Conservation (phyloP, 2,113 vertebrate species). For the Accipiter virgatus region DNA sequence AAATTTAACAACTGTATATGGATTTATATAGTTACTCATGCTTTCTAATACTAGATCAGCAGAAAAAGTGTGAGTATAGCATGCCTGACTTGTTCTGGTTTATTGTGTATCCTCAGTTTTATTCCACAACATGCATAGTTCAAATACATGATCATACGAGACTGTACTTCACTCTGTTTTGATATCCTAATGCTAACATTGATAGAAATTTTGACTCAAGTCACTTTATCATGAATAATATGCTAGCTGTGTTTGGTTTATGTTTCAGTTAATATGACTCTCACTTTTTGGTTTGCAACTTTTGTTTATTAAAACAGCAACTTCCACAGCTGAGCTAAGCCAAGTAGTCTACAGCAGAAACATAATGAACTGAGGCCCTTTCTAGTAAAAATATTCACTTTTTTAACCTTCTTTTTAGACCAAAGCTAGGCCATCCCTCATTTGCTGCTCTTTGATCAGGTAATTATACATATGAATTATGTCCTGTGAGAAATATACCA, state of each 20-base stretch:
- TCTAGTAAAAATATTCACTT: background rate
- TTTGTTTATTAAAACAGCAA: background rate
- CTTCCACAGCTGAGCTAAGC: background rate
- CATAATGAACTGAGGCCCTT: background rate
- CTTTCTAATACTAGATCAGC: background rate
- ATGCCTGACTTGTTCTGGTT: background rate
- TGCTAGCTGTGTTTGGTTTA: background rate
- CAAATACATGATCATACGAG: background rate
- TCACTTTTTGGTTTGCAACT: background rate
- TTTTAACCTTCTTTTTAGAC: background rate
- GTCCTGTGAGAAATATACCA: background rate
- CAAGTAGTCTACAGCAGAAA: background rate
- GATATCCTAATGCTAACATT: background rate
- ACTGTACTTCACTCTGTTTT: background rate
- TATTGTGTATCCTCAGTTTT: background rate
- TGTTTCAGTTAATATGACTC: background rate
- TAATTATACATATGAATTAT: background rate
- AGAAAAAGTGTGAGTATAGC: background rate
- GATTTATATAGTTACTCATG: background rate
- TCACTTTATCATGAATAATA: background rate
- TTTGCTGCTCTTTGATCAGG: background rate
- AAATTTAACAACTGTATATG: background rate
- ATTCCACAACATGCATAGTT: background rate
- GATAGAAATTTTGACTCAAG: background rate
- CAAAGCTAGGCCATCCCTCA: background rate